A percentile compares a stretch with the other conserved stretches of the same genome.
These are phyloP conservation scores for Irena cyanogastra DNA, from an alignment of 2,113 vertebrate species.

Conservation along the genomic window DNA sequence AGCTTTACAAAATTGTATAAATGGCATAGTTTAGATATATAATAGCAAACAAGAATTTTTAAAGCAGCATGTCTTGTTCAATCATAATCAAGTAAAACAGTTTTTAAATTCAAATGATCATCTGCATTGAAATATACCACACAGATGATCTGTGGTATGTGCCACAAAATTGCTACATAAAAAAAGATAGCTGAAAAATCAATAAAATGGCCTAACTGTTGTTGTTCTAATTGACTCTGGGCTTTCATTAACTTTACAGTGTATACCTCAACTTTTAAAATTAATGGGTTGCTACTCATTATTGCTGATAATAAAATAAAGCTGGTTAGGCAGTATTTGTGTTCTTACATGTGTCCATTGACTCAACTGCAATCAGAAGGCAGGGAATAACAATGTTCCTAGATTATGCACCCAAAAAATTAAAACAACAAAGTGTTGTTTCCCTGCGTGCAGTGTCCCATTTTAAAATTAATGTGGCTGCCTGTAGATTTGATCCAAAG, in stretches of 20 bases:
- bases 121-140: not conserved
- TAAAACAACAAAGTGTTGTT: not conserved
- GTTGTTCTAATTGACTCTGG: conserved; percentile 44
- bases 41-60: conserved; percentile 36
- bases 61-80: conserved; percentile 19
- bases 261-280: not conserved
- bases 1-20: conserved; percentile 8
- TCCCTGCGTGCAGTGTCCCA: not conserved
- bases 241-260: conserved; percentile 22
- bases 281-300: not conserved
- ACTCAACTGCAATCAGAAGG: not conserved
- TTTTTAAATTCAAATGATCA: not conserved
- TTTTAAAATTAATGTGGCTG: not conserved
- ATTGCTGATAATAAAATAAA: not conserved
- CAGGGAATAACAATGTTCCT: not conserved
- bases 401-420: not conserved
- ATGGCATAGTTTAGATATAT: not conserved
- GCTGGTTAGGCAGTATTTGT: not conserved
- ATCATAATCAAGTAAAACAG: not conserved
- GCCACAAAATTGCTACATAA: not conserved
- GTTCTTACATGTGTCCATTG: not conserved
- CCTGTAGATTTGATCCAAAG: not conserved
- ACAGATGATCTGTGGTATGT: not conserved
- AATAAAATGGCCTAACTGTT: conserved; percentile 5
- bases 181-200: conserved; percentile 33